A percentile compares a stretch with the other conserved stretches of the same genome.
These are phyloP conservation scores for Dreissena rostriformis DNA, from an alignment of 1,140 invertebrate species.

Conservation along the genomic window DNA sequence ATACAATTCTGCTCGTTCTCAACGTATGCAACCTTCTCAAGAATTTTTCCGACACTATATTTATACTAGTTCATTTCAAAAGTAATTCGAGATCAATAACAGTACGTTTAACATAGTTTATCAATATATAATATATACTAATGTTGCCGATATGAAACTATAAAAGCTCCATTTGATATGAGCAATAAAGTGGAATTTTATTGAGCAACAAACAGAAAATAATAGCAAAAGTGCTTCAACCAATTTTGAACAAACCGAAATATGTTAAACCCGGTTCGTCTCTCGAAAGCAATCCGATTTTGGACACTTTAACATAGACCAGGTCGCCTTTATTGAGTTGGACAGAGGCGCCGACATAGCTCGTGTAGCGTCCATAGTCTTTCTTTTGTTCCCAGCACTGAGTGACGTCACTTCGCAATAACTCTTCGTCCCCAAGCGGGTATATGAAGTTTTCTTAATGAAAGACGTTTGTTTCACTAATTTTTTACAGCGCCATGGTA, in stretches of 20 bases:
- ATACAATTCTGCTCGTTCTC: too few relatives aligned
- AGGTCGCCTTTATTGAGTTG: slow-evolving; percentile 46
- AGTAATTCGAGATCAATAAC: too few relatives aligned
- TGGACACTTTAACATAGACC: slow-evolving; percentile 30
- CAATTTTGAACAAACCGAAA: slow-evolving; percentile 43
- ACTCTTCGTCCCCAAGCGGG: slow-evolving; percentile 23
- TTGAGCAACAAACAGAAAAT: too few relatives aligned
- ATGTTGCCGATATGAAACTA: too few relatives aligned
- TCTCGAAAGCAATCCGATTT: slow-evolving; percentile 1
- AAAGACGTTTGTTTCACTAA: background rate
- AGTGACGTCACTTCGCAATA: slow-evolving; percentile 28
- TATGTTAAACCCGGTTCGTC: slow-evolving; percentile 16
- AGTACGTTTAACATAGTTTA: too few relatives aligned
- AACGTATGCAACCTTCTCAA: too few relatives aligned
- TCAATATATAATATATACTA: too few relatives aligned
- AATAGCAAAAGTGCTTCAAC: slow-evolving; percentile 2
- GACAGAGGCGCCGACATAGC: slow-evolving; percentile 38
- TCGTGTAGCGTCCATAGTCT: slow-evolving; percentile 47
- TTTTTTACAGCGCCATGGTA: too few relatives aligned
- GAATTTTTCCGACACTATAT: too few relatives aligned
- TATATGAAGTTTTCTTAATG: slow-evolving; percentile 34
- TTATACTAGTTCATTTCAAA: too few relatives aligned
- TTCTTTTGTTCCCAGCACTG: slow-evolving; percentile 52
- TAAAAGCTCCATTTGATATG: too few relatives aligned
- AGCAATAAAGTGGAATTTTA: too few relatives aligned